These are phyloP conservation scores for Idaea straminata DNA, from an alignment of 2,888 invertebrate species.

Conservation along the genomic window DNA sequence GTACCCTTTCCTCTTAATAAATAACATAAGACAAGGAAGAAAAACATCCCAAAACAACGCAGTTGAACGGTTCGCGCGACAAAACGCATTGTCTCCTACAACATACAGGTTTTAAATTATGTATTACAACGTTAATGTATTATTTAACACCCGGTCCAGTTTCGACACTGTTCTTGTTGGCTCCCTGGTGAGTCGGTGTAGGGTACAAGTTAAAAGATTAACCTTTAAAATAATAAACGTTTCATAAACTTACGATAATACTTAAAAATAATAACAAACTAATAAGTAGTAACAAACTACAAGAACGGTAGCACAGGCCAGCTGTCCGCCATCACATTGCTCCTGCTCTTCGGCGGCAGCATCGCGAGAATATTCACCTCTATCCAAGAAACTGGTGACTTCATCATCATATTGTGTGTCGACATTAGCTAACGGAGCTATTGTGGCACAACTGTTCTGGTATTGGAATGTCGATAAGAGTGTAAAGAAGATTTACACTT, in stretches of 20 bases:
- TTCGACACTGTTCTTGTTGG: slow-evolving; percentile 64
- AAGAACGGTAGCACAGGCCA: slow-evolving; percentile 96
- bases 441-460: slow-evolving; percentile 91
- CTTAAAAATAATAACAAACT: no score
- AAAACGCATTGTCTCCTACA: slow-evolving; percentile 38
- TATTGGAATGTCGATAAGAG: slow-evolving; percentile 86
- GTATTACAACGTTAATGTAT: slow-evolving; percentile 70
- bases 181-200: slow-evolving; percentile 53
- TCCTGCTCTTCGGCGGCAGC: slow-evolving; percentile 93
- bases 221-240: not conserved
- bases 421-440: slow-evolving; percentile 87
- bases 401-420: slow-evolving; percentile 89
- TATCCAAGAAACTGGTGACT: slow-evolving; percentile 97
- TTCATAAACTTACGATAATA: no score
- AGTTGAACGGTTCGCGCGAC: slow-evolving; percentile 27
- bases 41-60: slow-evolving; percentile 28
- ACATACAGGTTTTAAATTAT: slow-evolving; percentile 60
- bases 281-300: slow-evolving; percentile 93
- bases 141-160: slow-evolving; percentile 70
- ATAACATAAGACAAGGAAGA: no score
- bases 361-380: slow-evolving; percentile 98
- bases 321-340: slow-evolving; percentile 92
- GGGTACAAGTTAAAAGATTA: slow-evolving; percentile 31
- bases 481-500: slow-evolving; percentile 59
- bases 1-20: no score